Base-by-base conservation (phyloP, 2,797 vertebrate species). In the Catharus ustulatus region DNA sequence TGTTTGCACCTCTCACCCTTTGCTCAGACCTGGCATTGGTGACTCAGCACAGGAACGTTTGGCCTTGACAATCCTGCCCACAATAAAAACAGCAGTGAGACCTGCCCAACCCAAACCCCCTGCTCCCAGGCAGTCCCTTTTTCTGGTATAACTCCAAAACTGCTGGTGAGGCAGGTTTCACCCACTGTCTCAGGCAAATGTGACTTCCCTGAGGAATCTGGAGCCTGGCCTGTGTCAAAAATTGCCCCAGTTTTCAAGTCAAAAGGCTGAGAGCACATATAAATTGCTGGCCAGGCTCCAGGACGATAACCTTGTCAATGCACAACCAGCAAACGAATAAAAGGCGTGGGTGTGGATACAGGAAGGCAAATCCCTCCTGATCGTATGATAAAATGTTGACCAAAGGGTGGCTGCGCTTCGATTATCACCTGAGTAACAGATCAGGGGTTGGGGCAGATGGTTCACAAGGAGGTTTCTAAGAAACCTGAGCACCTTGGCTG, bases 1-100 rank as follows among this genome's bases (percentile, higher is more conserved):
- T 92, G 59, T 95, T 94, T 93, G 67, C 63, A 63, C 52, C 84
- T 84, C 86, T 89, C 52, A 71, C 45, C 52, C 45, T 84, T 72
- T 95, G 84, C 84, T 69, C 67, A 81, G 61, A 12, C 29, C 58
- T 27, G 38, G 46, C 40, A 51, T 3, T 2, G 6, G 80, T 96
- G 91, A 94, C 91, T 94, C 93, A 96, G 79, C 51, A 42, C 4
- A 0, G 68, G 5, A 32, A 88, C 0, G 1, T 52, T 64, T 52
- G 79, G 19, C 85, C 86, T 89, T 49, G 11, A 72, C 51, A 64
- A 45, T 85, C 67, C 62, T 68, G 61, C 84, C 42, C 6, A 1
- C 58, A 66, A 85, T 58, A 89, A 89, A 94, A 77, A 21, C 42
- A 75, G 5, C 19, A 78, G 54, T 9, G 27, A 77, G 73, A 82